These are phyloP conservation scores for Dicyrtomina minuta DNA, from an alignment of 2,888 invertebrate genomes.

Conservation along the genomic window DNA sequence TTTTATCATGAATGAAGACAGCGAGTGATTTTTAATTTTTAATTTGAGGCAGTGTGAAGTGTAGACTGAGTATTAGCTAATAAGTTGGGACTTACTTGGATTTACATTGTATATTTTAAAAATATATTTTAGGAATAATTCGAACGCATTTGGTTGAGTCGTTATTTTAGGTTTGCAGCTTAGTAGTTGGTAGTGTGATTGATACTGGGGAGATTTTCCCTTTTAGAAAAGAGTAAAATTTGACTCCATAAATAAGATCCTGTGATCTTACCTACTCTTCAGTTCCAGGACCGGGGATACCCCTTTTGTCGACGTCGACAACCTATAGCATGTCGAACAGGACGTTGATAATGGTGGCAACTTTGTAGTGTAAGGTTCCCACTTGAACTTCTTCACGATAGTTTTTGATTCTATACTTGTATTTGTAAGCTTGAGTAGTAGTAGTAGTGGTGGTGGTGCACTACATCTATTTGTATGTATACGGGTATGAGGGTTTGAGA, in stretches of 20 bases:
- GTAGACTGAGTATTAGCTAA: too few species aligned
- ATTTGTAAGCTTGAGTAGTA: not conserved
- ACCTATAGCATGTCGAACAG: not conserved
- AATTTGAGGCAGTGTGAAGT: not conserved
- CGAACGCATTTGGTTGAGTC: too few species aligned
- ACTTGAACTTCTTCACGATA: slow-evolving; percentile 2
- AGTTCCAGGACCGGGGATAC: too few species aligned
- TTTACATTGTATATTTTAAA: too few species aligned
- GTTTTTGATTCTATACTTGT: not conserved
- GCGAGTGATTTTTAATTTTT: too few species aligned
- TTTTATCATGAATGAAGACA: not conserved
- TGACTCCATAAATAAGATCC: not conserved
- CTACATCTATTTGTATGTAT: not conserved
- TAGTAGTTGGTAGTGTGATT: too few species aligned
- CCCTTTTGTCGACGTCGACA: not conserved
- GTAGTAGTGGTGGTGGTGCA: too few species aligned
- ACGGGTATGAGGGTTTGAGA: not conserved
- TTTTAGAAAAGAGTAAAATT: not conserved
- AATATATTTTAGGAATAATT: too few species aligned
- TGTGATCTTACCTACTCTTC: not conserved
- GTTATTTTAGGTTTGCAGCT: too few species aligned
- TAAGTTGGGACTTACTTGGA: too few species aligned
- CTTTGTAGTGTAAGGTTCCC: not conserved
- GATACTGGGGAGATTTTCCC: too few species aligned
- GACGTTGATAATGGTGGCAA: slow-evolving; percentile 2